Evolutionary conservation across 2,113 vertebrate genomes (phyloP).

Genomic region (Actenoides hombroni): DNA sequence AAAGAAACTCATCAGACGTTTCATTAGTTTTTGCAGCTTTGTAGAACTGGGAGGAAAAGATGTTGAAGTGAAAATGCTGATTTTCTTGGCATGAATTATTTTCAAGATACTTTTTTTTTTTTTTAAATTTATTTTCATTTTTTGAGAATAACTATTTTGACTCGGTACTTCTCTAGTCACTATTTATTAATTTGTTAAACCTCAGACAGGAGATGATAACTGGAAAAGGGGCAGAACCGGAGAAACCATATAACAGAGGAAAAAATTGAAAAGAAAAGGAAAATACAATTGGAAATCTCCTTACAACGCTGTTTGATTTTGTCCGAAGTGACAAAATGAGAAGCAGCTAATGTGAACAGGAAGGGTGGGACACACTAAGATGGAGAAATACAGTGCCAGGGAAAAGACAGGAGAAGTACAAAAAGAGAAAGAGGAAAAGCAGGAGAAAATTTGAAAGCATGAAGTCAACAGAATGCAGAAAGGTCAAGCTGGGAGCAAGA

Average conservation of each 20-base stretch:
- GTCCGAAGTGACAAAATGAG: background rate
- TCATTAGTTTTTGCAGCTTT: background rate
- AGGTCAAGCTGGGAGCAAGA: conserved; percentile 55
- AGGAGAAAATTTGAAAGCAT: conserved; percentile 29
- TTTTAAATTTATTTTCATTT: background rate
- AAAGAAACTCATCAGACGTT: background rate
- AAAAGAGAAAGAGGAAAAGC: conserved; percentile 31
- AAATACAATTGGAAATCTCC: background rate
- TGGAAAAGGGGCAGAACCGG: background rate
- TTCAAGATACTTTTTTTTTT: background rate
- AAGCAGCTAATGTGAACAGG: background rate
- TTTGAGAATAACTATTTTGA: background rate
- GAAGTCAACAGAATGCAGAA: conserved; percentile 54
- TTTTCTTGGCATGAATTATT: background rate
- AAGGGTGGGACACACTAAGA: conserved; percentile 34
- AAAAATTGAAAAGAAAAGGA: background rate
- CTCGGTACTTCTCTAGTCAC: background rate
- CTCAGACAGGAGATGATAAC: background rate
- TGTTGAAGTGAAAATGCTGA: background rate
- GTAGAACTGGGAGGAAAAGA: background rate
- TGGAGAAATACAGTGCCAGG: conserved; percentile 30
- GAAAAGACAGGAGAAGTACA: conserved; percentile 37
- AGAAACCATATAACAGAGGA: background rate
- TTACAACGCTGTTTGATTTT: background rate
- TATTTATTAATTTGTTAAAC: background rate